Evolutionary conservation across 2,888 invertebrate species (phyloP).

Genomic region (Diadegma fenestrale): DNA sequence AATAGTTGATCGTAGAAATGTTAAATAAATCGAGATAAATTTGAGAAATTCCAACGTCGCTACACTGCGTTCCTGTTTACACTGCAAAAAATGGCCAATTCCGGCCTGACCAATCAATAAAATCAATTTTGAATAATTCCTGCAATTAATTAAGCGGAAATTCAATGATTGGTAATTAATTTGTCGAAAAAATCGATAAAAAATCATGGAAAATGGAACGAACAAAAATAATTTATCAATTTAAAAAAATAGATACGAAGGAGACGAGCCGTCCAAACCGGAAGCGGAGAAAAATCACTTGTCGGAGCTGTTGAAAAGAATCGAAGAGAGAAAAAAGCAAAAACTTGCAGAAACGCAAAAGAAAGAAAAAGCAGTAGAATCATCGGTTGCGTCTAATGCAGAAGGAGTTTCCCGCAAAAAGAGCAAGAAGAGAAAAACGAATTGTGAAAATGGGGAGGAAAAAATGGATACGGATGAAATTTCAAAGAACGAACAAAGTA

Average conservation of each 20-base stretch:
- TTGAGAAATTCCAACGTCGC: not conserved
- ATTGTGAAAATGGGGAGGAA: not conserved
- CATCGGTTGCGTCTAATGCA: not conserved
- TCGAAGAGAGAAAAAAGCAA: conserved; percentile 78
- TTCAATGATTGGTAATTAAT: not conserved
- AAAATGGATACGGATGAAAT: not conserved
- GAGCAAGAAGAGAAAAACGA: conserved; percentile 50
- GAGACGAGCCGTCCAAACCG: conserved; percentile 67
- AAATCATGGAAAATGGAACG: not conserved
- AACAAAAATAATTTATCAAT: not conserved
- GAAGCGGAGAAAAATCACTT: conserved; percentile 76
- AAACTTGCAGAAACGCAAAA: conserved; percentile 58
- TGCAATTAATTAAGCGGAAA: not conserved
- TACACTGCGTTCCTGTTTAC: too few relatives aligned
- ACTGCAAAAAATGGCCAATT: conserved; percentile 45
- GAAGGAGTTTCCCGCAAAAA: conserved; percentile 36
- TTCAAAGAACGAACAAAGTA: not conserved
- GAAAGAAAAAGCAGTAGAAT: not conserved
- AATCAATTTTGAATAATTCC: not conserved
- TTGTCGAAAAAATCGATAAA: not conserved
- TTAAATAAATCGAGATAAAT: too few relatives aligned
- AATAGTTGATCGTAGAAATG: too few relatives aligned
- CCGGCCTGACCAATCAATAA: not conserved
- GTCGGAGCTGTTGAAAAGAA: conserved; percentile 75
- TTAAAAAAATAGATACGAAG: conserved; percentile 75